Conservation (phyloP, 2,113 vertebrate genomes). For the Stegostoma tigrinum region DNA sequence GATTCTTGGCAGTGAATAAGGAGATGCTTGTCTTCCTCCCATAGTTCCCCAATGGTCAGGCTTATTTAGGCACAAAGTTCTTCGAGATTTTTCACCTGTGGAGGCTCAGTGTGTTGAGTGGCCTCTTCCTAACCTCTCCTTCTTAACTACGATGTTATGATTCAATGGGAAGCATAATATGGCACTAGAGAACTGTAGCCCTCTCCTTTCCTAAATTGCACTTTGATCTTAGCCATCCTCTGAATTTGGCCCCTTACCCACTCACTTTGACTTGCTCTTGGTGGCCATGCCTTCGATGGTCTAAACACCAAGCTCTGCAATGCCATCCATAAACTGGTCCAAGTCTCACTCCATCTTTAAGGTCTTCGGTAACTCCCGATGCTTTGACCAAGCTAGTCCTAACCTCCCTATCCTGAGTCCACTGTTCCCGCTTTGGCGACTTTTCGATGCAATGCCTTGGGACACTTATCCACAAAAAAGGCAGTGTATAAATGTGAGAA, state of each 20-base stretch:
- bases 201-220: not conserved
- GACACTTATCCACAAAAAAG: not conserved
- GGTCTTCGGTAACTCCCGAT: not conserved
- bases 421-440: not conserved
- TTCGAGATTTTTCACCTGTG: too few relatives aligned
- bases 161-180: not conserved
- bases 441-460: not conserved
- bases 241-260: not conserved
- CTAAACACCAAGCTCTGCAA: not conserved
- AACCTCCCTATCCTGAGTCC: not conserved
- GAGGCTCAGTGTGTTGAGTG: not conserved
- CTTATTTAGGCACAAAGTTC: not conserved
- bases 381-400: not conserved
- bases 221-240: not conserved
- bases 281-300: not conserved
- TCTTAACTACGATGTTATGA: not conserved
- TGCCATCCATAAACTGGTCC: not conserved
- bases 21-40: accelerated
- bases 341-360: not conserved
- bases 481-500: not conserved
- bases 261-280: not conserved
- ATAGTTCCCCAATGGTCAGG: not conserved
- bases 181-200: not conserved
- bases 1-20: not conserved
- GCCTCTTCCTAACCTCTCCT: not conserved